Evolutionary conservation across 2,113 vertebrate species (phyloP), one percentile per base, ranked within the genome.

Genomic region (Ptyas mucosa): DNA sequence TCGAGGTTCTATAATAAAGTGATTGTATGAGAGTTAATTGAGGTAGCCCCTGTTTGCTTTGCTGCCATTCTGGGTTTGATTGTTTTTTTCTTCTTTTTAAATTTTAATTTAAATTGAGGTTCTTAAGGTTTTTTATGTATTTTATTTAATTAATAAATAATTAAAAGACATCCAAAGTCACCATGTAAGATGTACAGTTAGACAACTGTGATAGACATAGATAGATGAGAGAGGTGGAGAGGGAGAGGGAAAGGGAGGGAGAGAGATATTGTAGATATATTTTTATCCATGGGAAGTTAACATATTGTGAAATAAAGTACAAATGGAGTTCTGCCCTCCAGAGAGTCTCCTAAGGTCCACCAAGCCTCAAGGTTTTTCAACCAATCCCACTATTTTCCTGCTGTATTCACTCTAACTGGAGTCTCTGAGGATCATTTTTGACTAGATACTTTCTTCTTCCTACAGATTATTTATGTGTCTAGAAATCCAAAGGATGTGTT

Each of bases 401-500:
- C 29, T 81, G 14, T 29, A 15, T 34, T 55, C 3, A 0, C 15
- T 88, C 34, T 21, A 21, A 21, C 8, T 23, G 39, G 43, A 23
- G 53, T 53, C 12, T 14, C 53, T 53, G 14, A 53, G 18, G 18
- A 46, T 39, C 34, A 23, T 10, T 86, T 86, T 86, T 89, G 23
- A 34, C 3, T 85, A 6, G 7, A 86, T 7, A 52, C 14, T 24
- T 5, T 85, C 52, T 90, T 94, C n/a, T 29, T 91, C 69, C 93
- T 94, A 34, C 94, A 98, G 98, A 18, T 98, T 12, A 96, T 98
- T 69, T 98, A 98, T 88, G 93, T 98, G 88, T 92, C 95, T 95
- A 96, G 98, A 94, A 98, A 98, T 93, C 98, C 97, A 88, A 98
- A 98, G 93, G 98, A 98, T 94, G 96, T 96, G 34, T 26, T 94